Percentiles rank a stretch among this genome's conserved stretches.
Conservation (phyloP, 92 coral and sea anemone species). For the Parazoanthus darwini region DNA sequence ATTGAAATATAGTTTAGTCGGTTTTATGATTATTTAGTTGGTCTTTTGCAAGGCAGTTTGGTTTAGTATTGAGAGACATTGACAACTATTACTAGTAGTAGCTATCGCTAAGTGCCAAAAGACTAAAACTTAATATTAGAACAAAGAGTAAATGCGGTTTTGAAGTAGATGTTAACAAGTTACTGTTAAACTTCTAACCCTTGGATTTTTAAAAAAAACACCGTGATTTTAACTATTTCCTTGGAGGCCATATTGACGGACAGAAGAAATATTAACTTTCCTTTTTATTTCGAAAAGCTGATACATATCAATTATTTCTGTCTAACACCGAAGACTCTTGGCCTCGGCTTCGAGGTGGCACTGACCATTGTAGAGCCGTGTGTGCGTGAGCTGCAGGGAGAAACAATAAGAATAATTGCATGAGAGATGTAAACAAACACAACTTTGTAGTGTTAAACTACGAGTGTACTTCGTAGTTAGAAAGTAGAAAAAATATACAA, state of each 20-base stretch:
- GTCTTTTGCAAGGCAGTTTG: neutral
- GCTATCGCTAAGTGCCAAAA: too few species aligned
- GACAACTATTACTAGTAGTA: too few species aligned
- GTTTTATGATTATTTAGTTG: too few species aligned
- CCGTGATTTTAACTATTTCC: neutral
- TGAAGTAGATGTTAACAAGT: too few species aligned
- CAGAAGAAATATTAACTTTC: neutral
- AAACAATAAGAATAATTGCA: too few species aligned
- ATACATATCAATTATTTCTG: neutral
- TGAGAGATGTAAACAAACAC: too few species aligned
- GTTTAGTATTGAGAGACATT: too few species aligned
- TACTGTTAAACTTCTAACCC: too few species aligned
- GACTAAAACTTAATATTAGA: neutral
- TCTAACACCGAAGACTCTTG: neutral
- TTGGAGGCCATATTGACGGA: neutral
- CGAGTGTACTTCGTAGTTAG: too few species aligned
- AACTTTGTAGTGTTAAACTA: too few species aligned
- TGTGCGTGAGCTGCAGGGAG: conserved; percentile 1
- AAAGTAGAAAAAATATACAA: too few species aligned
- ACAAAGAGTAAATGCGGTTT: too few species aligned
- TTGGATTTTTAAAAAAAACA: neutral
- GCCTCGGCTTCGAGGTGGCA: neutral
- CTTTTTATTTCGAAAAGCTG: neutral
- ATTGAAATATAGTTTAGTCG: conserved; percentile 2
- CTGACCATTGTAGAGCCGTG: neutral